Percentiles rank a stretch among this genome's conserved stretches.
Conservation (phyloP, 1,140 invertebrate genomes). For the Rhagoletis zephyria region DNA sequence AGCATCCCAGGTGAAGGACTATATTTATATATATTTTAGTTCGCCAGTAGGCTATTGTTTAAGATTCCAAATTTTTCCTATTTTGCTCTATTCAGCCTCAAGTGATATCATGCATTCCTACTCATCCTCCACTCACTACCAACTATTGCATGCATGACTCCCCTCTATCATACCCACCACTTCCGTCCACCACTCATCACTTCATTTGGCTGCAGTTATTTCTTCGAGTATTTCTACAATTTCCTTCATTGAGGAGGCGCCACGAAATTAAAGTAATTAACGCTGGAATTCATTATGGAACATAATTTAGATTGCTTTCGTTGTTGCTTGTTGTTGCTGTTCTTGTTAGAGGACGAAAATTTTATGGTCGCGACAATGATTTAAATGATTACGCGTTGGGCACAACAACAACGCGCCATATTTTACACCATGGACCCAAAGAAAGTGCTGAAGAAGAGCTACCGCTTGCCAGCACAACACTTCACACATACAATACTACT, state of each 20-base stretch:
- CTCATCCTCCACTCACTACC: too few relatives aligned
- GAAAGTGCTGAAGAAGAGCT: neutral
- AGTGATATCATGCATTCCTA: too few relatives aligned
- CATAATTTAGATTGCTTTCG: conserved; percentile 39
- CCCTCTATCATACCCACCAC: too few relatives aligned
- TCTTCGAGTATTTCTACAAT: conserved; percentile 23
- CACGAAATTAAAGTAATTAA: conserved; percentile 51
- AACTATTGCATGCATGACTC: too few relatives aligned
- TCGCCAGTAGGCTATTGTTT: too few relatives aligned
- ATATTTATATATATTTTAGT: too few relatives aligned
- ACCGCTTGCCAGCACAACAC: neutral
- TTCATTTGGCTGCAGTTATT: conserved; percentile 13
- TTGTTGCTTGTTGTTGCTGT: neutral
- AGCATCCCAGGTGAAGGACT: too few relatives aligned
- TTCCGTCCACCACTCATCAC: too few relatives aligned
- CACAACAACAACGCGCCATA: conserved; percentile 19
- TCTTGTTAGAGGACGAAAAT: neutral
- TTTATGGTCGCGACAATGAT: conserved; percentile 50
- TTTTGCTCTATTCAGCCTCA: too few relatives aligned
- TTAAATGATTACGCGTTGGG: conserved; percentile 31
- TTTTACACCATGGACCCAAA: conserved; percentile 28
- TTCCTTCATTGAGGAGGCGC: conserved; percentile 36
- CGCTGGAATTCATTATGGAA: conserved; percentile 51
- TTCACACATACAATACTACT: neutral
- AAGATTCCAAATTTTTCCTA: too few relatives aligned